Base-by-base conservation (phyloP, 2,888 invertebrate genomes). In the Troilus luridus region DNA sequence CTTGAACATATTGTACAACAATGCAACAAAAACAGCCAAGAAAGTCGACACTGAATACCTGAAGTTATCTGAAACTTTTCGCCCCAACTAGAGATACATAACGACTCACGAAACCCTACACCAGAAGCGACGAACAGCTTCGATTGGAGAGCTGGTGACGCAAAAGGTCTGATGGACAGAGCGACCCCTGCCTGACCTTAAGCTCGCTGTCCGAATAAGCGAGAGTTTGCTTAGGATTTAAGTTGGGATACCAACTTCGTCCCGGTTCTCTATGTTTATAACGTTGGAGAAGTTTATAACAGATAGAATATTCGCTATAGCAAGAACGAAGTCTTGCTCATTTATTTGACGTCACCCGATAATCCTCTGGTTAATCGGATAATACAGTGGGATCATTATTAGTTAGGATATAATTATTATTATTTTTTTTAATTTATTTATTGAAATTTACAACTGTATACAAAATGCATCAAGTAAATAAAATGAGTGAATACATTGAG, bases 141-240 rank as follows among this genome's bases (percentile, higher is more conserved):
- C 12, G 17, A 77, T 77, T 77, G 17, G 17, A 64, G 41, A 41
- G 17, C 17, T 19, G 3, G 5, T 77, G 27, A 41, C 27, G 14
- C 19, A 77, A 1, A 77, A 77, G 27, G 72, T 77, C 72, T 41
- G 67, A 67, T 77, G 72, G 41, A 17, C 27, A 41, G 72, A 24
- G 9, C 72, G 72, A 77, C 72, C 27, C 41, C 41, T n/a, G n/a
- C n/a, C n/a, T 72, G 72, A 72, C 72, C 72, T 72, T 72, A 72
- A 72, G 27, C 7, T 64, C 10, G 12, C 64, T 17, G 72, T 41
- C 27, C 14, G 72, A 21, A 27, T 41, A 14, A 17, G 41, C 72
- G 17, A 72, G 27, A 72, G 27, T 17, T 27, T 72, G 67, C 27
- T 72, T 27, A 27, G 41, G 0, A 41, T 41, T 72, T 7, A 7